Conservation (phyloP, 2,888 invertebrate species). For the Machimus rusticus region DNA sequence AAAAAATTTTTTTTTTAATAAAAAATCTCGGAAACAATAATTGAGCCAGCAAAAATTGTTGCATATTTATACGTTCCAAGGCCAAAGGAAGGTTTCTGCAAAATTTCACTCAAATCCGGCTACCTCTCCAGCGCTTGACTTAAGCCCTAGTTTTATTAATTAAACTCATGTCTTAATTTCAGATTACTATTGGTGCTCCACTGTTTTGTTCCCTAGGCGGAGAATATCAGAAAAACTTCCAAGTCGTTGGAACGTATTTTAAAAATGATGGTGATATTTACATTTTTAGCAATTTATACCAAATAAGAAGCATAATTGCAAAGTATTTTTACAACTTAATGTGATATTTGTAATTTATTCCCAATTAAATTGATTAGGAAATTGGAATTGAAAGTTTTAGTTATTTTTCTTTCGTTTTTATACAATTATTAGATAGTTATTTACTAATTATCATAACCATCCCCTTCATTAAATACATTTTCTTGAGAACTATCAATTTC, state of each 20-base stretch:
- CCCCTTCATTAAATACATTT: background rate
- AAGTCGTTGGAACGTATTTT: background rate
- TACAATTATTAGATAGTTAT: too few species aligned
- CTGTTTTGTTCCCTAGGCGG: background rate
- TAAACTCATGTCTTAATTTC: background rate
- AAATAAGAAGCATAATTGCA: background rate
- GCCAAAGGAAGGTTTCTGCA: too few species aligned
- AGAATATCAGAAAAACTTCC: background rate
- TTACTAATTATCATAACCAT: too few species aligned
- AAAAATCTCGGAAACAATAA: too few species aligned
- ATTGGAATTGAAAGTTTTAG: background rate
- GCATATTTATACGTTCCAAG: too few species aligned
- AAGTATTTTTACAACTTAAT: background rate
- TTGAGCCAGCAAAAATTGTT: too few species aligned
- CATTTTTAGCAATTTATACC: background rate
- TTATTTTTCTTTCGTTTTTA: background rate
- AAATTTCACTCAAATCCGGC: too few species aligned
- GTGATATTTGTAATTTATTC: background rate
- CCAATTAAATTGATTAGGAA: background rate
- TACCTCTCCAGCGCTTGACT: too few species aligned
- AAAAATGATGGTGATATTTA: background rate
- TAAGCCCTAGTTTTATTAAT: background rate
- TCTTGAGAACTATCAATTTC: background rate
- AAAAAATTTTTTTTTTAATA: too few species aligned
- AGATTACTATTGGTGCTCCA: background rate